phyloP scores from a whole-genome alignment of 2,888 invertebrate species.

The Drosophila quinaria region DNA sequence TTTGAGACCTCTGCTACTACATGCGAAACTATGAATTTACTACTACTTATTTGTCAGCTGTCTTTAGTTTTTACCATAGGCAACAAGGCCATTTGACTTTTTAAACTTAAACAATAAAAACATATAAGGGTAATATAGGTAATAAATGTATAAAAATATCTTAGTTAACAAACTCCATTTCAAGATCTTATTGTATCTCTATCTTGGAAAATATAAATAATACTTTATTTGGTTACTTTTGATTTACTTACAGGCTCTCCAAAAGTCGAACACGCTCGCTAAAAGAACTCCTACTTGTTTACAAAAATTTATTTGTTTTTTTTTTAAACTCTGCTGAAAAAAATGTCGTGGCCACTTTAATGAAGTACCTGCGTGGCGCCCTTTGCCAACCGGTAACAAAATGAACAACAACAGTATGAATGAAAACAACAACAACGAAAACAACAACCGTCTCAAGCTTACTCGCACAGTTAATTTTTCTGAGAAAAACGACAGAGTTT shows the following conservation, averaged over 20 bases:
- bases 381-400: conserved; percentile 34
- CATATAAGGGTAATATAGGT: too few species aligned
- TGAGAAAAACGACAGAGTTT: conserved; percentile 82
- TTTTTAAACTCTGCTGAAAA: conserved; percentile 1
- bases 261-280: not conserved
- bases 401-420: conserved; percentile 12
- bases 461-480: conserved; percentile 77
- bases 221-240: not conserved
- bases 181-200: not conserved
- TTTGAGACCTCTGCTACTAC: not conserved
- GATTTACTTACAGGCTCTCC: not conserved
- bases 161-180: not conserved
- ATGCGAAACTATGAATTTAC: not conserved
- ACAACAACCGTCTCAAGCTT: conserved; percentile 19
- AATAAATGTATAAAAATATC: not conserved
- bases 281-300: not conserved
- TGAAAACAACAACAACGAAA: conserved; percentile 15
- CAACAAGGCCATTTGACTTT: conserved; percentile 19
- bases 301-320: not conserved
- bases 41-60: not conserved
- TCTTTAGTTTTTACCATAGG: not conserved
- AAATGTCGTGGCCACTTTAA: conserved; percentile 48
- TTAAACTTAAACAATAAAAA: not conserved
- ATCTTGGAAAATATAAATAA: not conserved
- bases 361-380: conserved; percentile 58